These are phyloP conservation scores for Sisyra terminalis DNA, from an alignment of 2,888 invertebrate genomes.

Conservation along the genomic window DNA sequence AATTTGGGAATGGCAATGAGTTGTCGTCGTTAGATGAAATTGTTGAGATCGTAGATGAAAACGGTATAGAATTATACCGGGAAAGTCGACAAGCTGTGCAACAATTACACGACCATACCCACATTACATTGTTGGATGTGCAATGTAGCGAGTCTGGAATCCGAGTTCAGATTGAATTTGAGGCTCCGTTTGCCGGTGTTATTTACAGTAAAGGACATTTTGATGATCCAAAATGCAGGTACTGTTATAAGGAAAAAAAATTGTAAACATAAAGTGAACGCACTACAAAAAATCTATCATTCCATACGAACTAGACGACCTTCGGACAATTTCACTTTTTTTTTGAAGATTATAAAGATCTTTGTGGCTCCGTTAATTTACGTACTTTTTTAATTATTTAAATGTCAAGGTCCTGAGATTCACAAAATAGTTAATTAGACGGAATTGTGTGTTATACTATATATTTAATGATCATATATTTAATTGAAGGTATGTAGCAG, in stretches of 20 bases:
- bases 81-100: slow-evolving; percentile 9
- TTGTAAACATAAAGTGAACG: background rate
- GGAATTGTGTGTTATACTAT: too few relatives aligned
- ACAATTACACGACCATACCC: slow-evolving; percentile 22
- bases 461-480: background rate
- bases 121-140: slow-evolving; percentile 42
- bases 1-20: too few relatives aligned
- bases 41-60: slow-evolving; percentile 6
- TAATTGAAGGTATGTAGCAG: slow-evolving; percentile 37
- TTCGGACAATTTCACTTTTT: too few relatives aligned
- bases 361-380: too few relatives aligned
- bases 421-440: too few relatives aligned
- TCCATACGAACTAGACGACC: background rate
- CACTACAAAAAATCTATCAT: background rate
- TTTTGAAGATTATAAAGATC: too few relatives aligned
- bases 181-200: slow-evolving; percentile 44
- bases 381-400: too few relatives aligned
- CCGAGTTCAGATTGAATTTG: slow-evolving; percentile 44
- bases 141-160: slow-evolving; percentile 40
- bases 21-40: too few relatives aligned
- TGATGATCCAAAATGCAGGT: slow-evolving; percentile 51
- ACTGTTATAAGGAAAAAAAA: slow-evolving; percentile 21
- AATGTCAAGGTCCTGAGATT: too few relatives aligned
- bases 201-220: slow-evolving; percentile 55
- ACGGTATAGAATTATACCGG: slow-evolving; percentile 9